phyloP scores from a whole-genome alignment of 2,113 vertebrate species.

The Ceyx cyanopectus region DNA sequence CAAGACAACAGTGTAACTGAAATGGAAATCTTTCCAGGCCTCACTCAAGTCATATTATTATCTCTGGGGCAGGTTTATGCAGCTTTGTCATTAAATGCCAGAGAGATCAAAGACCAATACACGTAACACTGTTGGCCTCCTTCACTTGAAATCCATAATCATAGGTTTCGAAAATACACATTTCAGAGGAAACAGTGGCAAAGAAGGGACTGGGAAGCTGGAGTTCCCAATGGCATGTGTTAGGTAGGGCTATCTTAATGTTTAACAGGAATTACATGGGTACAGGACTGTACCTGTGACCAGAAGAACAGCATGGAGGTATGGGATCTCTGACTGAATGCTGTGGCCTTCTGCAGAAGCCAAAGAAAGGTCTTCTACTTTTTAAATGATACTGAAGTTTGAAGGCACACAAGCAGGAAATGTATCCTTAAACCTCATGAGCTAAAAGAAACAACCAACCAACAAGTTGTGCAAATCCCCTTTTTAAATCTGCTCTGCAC shows the following conservation, averaged over 20 bases:
- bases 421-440: not conserved
- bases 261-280: not conserved
- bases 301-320: not conserved
- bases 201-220: not conserved
- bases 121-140: not conserved
- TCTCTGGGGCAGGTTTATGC: not conserved
- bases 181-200: not conserved
- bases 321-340: not conserved
- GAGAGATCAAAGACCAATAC: not conserved
- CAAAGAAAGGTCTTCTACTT: not conserved
- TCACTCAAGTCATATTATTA: not conserved
- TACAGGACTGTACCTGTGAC: not conserved
- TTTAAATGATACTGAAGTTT: not conserved
- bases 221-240: accelerated
- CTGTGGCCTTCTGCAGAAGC: not conserved
- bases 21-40: not conserved
- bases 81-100: not conserved
- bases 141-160: not conserved
- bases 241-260: not conserved
- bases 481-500: not conserved
- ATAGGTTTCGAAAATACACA: accelerated
- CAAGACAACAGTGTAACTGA: not conserved
- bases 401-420: not conserved
- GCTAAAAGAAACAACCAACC: not conserved
- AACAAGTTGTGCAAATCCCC: not conserved